A percentile compares a stretch with the other conserved stretches of the same genome.
Conservation (phyloP, 2,888 invertebrate genomes). For the Macroteleia sp. region DNA sequence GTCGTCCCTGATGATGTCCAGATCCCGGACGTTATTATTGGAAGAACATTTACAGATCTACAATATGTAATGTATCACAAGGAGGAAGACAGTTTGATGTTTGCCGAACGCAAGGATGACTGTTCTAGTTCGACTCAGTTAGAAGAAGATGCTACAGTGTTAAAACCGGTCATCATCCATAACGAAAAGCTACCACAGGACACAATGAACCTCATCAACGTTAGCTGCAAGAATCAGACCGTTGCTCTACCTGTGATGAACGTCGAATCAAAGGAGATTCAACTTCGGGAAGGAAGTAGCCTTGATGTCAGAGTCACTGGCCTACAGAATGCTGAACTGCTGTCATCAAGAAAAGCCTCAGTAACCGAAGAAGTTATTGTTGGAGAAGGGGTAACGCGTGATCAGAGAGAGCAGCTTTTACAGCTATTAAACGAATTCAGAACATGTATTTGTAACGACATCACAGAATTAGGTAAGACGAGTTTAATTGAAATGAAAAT, state of each 20-base stretch:
- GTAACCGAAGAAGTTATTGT: too few relatives aligned
- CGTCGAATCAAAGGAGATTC: neutral
- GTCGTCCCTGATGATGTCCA: conserved; percentile 67
- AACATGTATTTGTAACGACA: too few relatives aligned
- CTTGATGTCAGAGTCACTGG: neutral
- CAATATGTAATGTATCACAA: conserved; percentile 45
- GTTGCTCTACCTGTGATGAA: neutral
- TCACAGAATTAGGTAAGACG: too few relatives aligned
- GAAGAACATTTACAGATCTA: conserved; percentile 63
- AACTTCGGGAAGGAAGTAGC: neutral
- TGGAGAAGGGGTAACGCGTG: too few relatives aligned
- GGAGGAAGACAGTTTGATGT: neutral
- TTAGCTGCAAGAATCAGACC: too few relatives aligned
- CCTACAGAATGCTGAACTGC: conserved; percentile 15
- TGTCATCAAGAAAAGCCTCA: too few relatives aligned
- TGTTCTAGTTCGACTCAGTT: neutral
- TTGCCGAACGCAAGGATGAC: neutral
- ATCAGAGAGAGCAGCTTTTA: too few relatives aligned
- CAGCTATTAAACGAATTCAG: too few relatives aligned
- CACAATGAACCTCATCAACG: neutral
- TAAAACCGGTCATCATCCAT: neutral
- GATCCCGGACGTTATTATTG: conserved; percentile 59
- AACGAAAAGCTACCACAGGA: neutral
- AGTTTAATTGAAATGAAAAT: too few relatives aligned
- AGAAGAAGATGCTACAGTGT: neutral